Conservation (phyloP, 2,888 invertebrate species). For the Oxytorus armatus region DNA sequence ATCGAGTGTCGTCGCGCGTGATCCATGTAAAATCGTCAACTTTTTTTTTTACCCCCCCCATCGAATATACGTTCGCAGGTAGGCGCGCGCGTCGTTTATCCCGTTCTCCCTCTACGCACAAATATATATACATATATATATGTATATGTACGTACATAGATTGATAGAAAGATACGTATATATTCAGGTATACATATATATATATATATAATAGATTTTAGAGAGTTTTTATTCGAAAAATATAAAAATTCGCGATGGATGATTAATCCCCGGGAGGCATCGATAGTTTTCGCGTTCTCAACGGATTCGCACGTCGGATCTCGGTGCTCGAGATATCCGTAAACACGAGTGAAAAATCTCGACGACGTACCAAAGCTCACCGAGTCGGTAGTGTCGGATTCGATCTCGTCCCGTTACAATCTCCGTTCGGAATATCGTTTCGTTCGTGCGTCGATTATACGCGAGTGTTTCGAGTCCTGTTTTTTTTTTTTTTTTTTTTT, state of each 20-base stretch:
- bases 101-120: slow-evolving; percentile 20
- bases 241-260: slow-evolving; percentile 28
- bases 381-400: neutral
- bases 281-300: slow-evolving; percentile 24
- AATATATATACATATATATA: neutral
- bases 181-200: neutral
- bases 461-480: slow-evolving; percentile 21
- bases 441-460: slow-evolving; percentile 19
- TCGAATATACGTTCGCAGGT: slow-evolving; percentile 51
- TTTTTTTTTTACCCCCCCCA: slow-evolving; percentile 49
- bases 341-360: neutral
- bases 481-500: neutral
- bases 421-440: neutral
- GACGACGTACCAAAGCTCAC: neutral
- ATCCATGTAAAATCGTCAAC: slow-evolving; percentile 63
- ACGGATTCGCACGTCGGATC: slow-evolving; percentile 5
- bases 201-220: slow-evolving; percentile 13
- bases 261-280: slow-evolving; percentile 16
- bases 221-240: slow-evolving; percentile 9
- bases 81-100: slow-evolving; percentile 34
- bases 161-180: neutral
- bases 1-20: slow-evolving; percentile 70
- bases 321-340: slow-evolving; percentile 12
- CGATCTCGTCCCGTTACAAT: neutral
- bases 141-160: neutral